Percentiles rank a stretch among this genome's conserved stretches.
These are phyloP conservation scores for Danionella dracula DNA, from an alignment of 2,797 vertebrate genomes.

Conservation along the genomic window DNA sequence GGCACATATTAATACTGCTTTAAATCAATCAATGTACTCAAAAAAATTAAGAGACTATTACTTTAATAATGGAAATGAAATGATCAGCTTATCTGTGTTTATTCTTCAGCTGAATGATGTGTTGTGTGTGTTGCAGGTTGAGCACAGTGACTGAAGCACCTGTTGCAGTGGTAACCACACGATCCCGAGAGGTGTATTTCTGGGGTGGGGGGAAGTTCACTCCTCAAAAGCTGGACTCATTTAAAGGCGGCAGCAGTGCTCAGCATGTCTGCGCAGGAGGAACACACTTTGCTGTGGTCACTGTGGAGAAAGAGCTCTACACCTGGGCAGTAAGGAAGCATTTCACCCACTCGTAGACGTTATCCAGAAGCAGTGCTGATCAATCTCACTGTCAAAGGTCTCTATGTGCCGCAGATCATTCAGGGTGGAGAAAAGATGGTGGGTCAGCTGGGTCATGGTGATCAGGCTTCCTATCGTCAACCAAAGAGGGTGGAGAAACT, in stretches of 20 bases:
- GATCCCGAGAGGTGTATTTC: slow-evolving; percentile 93
- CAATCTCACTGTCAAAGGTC: no score
- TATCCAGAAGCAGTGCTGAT: background rate
- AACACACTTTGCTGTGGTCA: slow-evolving; percentile 97
- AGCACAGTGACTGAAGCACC: slow-evolving; percentile 82
- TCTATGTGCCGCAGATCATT: slow-evolving; percentile 77
- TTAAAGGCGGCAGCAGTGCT: slow-evolving; percentile 92
- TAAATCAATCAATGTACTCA: no score
- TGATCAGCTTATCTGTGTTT: no score
- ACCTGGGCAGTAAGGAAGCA: slow-evolving; percentile 90
- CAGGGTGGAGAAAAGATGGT: slow-evolving; percentile 94
- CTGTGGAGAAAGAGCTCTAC: slow-evolving; percentile 97
- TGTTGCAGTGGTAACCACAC: slow-evolving; percentile 93
- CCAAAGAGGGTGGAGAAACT: slow-evolving; percentile 91
- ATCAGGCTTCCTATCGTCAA: slow-evolving; percentile 93
- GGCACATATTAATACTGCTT: no score
- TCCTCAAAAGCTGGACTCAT: slow-evolving; percentile 93
- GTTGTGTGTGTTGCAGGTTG: slow-evolving; percentile 69
- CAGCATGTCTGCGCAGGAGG: slow-evolving; percentile 96
- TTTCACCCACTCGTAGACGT: no score
- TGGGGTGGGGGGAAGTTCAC: slow-evolving; percentile 99
- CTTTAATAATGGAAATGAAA: no score
- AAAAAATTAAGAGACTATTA: no score
- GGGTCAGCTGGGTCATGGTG: slow-evolving; percentile 93
- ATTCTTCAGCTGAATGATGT: no score